Base-by-base conservation (phyloP, 2,888 invertebrate genomes). In the Drosophila pseudotakahashii region DNA sequence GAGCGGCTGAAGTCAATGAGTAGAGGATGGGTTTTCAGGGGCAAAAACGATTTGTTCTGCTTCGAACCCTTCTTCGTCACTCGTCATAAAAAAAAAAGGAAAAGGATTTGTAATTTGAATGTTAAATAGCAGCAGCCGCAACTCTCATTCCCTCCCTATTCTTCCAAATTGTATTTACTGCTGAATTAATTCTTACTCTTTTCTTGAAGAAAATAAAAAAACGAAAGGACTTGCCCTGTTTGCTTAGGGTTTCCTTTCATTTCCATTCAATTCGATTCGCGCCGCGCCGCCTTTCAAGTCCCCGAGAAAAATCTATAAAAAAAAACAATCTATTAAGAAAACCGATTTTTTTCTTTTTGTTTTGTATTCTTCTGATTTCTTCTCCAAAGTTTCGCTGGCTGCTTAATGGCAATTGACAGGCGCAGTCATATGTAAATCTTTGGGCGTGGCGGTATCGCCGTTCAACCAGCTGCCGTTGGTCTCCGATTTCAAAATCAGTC, bases 21-120 rank as follows among this genome's bases (percentile, higher is more conserved):
- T 39, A 63, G 16, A 16, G 30, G 57, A 55, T 39, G 60, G 62
- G 57, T 41, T 44, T 53, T 9, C 48, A 23, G n/a, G 7, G 9
- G 7, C 32, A 34, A 47, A 47, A 48, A 58, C 48, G 70, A 68
- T 68, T 67, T 68, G 66, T 47, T 50, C 61, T 19, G 36, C 42
- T 10, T 10, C 34, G 55, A 61, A 61, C 71, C 59, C 70, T 71
- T 66, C 54, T 52, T 52, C 67, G 13, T 60, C 23, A 26, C 26
- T 14, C 10, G 14, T 16, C 11, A 37, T n/a, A 26, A 26, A 26
- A 64, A 23, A 48, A 39, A 75, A 81, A 79, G 84, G 89, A 39
- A 75, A 81, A 79, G 84, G 89, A 86, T 85, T 88, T 88, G 86
- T 85, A 85, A 85, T 86, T 85, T 85, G 87, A 86, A 85, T 88